Conservation (phyloP, 2,888 invertebrate genomes). For the Pterostichus niger region DNA sequence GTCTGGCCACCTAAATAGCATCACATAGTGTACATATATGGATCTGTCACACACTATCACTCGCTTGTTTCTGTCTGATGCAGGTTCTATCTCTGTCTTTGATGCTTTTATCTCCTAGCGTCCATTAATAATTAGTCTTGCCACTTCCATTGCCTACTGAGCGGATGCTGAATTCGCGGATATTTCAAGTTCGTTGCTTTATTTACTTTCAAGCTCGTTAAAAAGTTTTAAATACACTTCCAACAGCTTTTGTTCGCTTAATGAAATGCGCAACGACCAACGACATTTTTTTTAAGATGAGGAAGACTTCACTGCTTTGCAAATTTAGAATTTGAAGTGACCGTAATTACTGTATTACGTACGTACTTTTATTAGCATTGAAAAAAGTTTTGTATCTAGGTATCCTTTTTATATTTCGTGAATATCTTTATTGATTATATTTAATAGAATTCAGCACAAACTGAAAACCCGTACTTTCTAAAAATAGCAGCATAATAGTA, state of each 20-base stretch:
- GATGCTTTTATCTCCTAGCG: not conserved
- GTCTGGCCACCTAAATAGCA: constrained; percentile 37
- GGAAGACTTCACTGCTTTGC: not conserved
- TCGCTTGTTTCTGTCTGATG: not conserved
- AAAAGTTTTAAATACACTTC: constrained; percentile 53
- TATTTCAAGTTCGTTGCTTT: constrained; percentile 39
- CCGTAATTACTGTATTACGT: too few species aligned
- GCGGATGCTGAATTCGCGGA: not conserved
- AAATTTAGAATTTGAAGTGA: too few species aligned
- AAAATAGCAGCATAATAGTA: too few species aligned
- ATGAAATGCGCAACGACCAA: constrained; percentile 41
- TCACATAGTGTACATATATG: not conserved
- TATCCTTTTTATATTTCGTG: too few species aligned
- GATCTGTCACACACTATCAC: constrained; percentile 39
- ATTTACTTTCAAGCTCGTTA: constrained; percentile 43
- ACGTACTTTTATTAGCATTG: too few species aligned
- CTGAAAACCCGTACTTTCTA: too few species aligned
- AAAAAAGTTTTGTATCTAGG: too few species aligned
- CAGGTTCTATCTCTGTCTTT: not conserved
- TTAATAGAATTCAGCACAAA: too few species aligned
- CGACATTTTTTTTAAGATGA: constrained; percentile 15
- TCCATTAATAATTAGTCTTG: constrained; percentile 41
- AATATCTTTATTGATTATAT: too few species aligned
- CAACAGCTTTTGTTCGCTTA: constrained; percentile 50
- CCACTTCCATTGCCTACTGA: not conserved